phyloP scores from a whole-genome alignment of 2,888 invertebrate species.

The Spodoptera picta region DNA sequence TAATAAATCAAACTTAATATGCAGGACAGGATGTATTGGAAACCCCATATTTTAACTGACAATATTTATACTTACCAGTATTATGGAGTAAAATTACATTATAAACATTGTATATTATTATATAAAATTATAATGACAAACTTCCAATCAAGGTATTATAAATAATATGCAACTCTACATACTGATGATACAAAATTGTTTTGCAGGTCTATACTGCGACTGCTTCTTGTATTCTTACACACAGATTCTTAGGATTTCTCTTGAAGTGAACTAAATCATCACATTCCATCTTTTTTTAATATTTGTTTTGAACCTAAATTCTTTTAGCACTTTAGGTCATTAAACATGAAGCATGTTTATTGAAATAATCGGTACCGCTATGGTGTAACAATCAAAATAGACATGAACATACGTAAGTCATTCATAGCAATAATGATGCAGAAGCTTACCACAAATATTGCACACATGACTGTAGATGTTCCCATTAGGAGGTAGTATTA shows the following conservation, averaged over 20 bases:
- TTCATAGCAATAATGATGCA: constrained; percentile 51
- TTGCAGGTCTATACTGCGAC: constrained; percentile 83
- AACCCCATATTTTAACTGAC: constrained; percentile 14
- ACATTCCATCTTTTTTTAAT: constrained; percentile 47
- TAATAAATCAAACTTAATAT: too few species aligned
- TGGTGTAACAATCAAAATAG: constrained; percentile 42
- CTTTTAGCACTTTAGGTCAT: constrained; percentile 51
- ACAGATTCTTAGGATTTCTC: constrained; percentile 58
- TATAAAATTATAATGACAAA: constrained; percentile 27
- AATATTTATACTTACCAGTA: constrained; percentile 46
- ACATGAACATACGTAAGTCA: constrained; percentile 54
- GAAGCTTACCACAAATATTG: constrained; percentile 43
- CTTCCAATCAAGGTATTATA: constrained; percentile 41
- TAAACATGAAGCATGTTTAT: constrained; percentile 52
- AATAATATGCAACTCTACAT: constrained; percentile 39
- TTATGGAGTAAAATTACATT: constrained; percentile 18
- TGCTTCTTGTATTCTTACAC: constrained; percentile 63
- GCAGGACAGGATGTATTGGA: constrained; percentile 1
- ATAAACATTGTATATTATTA: constrained; percentile 15
- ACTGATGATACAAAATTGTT: constrained; percentile 78
- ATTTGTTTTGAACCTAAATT: constrained; percentile 35
- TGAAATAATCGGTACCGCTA: constrained; percentile 47
- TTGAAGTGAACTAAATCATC: constrained; percentile 46
- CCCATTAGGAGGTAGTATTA: constrained; percentile 74
- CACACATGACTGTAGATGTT: constrained; percentile 64